These are phyloP conservation scores for Silurus glanis DNA, from an alignment of 2,113 vertebrate genomes.

Conservation along the genomic window DNA sequence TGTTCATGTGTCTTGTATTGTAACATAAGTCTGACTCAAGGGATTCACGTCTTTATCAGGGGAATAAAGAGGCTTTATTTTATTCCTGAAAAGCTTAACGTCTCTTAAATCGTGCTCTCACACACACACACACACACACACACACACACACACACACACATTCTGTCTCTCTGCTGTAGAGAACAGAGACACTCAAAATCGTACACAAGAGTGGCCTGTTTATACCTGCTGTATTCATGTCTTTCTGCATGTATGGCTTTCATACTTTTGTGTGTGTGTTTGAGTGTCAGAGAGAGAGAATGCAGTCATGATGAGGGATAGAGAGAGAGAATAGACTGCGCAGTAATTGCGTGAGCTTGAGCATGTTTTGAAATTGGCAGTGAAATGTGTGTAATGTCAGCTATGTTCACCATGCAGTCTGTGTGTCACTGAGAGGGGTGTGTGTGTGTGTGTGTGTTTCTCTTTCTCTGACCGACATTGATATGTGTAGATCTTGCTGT, in stretches of 20 bases:
- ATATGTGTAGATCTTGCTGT: neutral
- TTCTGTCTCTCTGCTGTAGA: neutral
- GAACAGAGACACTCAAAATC: neutral
- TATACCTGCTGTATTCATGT: too few species aligned
- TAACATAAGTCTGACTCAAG: neutral
- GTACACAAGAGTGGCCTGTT: too few species aligned
- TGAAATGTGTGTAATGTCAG: conserved; percentile 51
- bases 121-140: neutral
- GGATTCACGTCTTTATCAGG: too few species aligned
- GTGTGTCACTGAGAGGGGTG: conserved; percentile 22
- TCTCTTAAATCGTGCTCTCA: neutral
- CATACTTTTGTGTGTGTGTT: neutral
- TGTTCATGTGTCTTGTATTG: neutral
- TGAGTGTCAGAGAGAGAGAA: neutral
- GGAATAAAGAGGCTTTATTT: neutral
- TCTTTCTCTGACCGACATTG: neutral
- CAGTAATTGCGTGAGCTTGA: conserved; percentile 39
- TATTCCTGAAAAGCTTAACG: neutral
- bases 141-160: neutral
- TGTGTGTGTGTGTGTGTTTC: conserved; percentile 31
- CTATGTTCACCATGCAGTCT: conserved; percentile 46
- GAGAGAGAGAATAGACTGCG: neutral
- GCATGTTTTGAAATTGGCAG: conserved; percentile 29
- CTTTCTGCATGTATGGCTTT: neutral
- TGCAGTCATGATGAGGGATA: neutral